Base-by-base conservation (phyloP, 2,888 invertebrate species). In the Agriopis marginaria region DNA sequence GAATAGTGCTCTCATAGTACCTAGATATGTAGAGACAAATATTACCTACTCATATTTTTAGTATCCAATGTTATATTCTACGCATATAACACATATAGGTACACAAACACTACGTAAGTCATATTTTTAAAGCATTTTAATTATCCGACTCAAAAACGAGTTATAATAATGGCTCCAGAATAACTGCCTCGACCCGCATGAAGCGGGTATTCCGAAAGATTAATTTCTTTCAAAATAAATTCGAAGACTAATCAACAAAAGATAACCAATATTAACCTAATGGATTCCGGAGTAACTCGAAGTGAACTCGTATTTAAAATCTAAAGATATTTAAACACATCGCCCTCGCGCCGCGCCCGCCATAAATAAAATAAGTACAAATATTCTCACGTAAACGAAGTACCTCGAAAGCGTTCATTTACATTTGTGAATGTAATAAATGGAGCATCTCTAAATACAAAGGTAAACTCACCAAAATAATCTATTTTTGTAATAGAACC, bases 301-400 rank as follows among this genome's bases (percentile, higher is more conserved):
- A 87, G 86, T 89, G 82, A 90, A 86, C 86, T 84, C 88, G 87
- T 89, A 90, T 92, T 91, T 90, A 89, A 83, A 93, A 92, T 92
- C 88, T 89, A 82, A 88, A 93, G 92, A 91, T 93, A 93, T 93
- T 93, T 93, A 89, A 92, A 91, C 90, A 89, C 90, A 92, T 89
- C 91, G 87, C 91, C 91, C 90, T 90, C 90, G 90, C 89, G 53
- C 86, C 83, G 83, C 85, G 86, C 88, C 82, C 82, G 85, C 93
- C 93, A 92, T 93, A 93, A 93, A 94, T 93, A 92, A 93, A 93
- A 93, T 92, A 93, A 93, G 93, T 92, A 93, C 90, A 93, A 92
- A 94, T 94, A 93, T 93, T 93, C 93, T 94, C 93, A 94, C 93
- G 93, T 93, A 93, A 92, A 85, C 90, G 89, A 17, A 88, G 90